phyloP scores from a whole-genome alignment of 2,888 invertebrate species.

The Archaeoteleia sp. region DNA sequence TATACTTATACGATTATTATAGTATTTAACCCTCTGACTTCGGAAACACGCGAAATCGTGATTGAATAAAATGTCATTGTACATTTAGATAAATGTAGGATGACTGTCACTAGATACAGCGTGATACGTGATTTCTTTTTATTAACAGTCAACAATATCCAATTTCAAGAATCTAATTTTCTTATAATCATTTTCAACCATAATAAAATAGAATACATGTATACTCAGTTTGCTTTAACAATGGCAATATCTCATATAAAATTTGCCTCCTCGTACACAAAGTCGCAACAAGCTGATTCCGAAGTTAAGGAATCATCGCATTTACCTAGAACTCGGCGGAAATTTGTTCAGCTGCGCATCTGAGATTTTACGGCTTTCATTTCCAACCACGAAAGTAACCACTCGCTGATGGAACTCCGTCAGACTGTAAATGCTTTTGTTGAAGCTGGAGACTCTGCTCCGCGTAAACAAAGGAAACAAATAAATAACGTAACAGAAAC shows the following conservation, averaged over 20 bases:
- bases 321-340: constrained; percentile 67
- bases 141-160: background rate
- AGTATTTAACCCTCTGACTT: too few species aligned
- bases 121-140: constrained; percentile 7
- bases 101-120: too few species aligned
- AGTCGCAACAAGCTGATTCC: constrained; percentile 39
- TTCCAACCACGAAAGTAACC: constrained; percentile 66
- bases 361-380: constrained; percentile 63
- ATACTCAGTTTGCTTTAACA: too few species aligned
- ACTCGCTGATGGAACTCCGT: constrained; percentile 65
- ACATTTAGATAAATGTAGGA: too few species aligned
- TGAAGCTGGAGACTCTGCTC: constrained; percentile 41
- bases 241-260: too few species aligned
- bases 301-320: constrained; percentile 46
- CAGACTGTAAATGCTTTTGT: constrained; percentile 62
- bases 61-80: too few species aligned
- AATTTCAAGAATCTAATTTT: too few species aligned
- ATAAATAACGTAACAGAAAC: constrained; percentile 31
- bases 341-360: constrained; percentile 66
- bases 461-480: constrained; percentile 28
- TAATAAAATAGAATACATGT: too few species aligned
- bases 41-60: too few species aligned
- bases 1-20: too few species aligned
- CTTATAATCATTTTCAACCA: too few species aligned
- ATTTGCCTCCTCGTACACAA: too few species aligned